A percentile compares a stretch with the other conserved stretches of the same genome.
phyloP scores from a whole-genome alignment of 2,797 vertebrate genomes.

The Diglossa cyanea region DNA sequence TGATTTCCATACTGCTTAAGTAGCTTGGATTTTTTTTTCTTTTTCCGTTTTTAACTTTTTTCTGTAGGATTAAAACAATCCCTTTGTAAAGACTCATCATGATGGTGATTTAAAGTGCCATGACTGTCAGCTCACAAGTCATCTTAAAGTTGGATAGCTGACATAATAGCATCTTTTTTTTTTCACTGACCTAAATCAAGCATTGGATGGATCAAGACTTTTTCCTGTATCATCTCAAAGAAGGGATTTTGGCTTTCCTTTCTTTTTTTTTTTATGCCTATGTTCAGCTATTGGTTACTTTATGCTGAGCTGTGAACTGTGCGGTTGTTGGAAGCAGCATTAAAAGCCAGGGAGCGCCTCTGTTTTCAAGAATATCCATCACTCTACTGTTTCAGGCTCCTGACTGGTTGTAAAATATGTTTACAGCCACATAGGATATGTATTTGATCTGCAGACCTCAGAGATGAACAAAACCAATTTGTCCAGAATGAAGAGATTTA shows the following conservation, averaged over 20 bases:
- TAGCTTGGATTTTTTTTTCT: background rate
- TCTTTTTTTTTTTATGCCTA: constrained; percentile 36
- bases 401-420: constrained; percentile 17
- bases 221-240: constrained; percentile 44
- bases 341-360: constrained; percentile 84
- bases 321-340: constrained; percentile 77
- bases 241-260: constrained; percentile 21
- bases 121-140: background rate
- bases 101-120: background rate
- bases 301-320: constrained; percentile 76
- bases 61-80: constrained; percentile 3
- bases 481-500: constrained; percentile 84
- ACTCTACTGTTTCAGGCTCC: constrained; percentile 50
- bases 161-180: constrained; percentile 14
- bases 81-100: background rate
- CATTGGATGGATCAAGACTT: constrained; percentile 13
- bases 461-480: constrained; percentile 85
- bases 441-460: constrained; percentile 23
- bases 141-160: constrained; percentile 19
- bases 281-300: constrained; percentile 76
- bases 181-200: constrained; percentile 24
- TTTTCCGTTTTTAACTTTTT: background rate
- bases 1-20: background rate
- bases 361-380: constrained; percentile 77
- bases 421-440: constrained; percentile 21